These are phyloP conservation scores for Muscicapa adusta DNA, from an alignment of 2,113 vertebrate genomes.

Conservation along the genomic window DNA sequence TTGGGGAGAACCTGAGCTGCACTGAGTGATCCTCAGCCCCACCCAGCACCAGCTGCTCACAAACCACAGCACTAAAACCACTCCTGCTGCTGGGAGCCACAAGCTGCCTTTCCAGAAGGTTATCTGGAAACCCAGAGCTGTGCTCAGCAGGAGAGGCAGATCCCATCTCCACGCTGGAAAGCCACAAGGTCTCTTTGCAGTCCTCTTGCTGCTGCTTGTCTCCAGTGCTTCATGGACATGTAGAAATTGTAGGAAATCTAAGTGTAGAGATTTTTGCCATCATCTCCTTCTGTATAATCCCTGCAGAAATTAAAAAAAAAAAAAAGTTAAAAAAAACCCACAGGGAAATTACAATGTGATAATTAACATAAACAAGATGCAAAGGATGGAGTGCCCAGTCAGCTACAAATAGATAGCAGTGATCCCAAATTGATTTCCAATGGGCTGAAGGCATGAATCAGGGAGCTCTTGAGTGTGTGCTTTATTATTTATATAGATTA, in stretches of 20 bases:
- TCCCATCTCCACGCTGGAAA: rapidly evolving
- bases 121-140: background rate
- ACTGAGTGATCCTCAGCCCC: rapidly evolving
- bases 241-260: background rate
- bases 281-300: background rate
- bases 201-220: background rate
- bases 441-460: background rate
- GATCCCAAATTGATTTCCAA: background rate
- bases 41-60: background rate
- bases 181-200: background rate
- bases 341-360: background rate
- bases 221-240: background rate
- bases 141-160: background rate
- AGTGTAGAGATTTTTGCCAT: background rate
- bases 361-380: background rate
- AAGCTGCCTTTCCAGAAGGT: rapidly evolving
- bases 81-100: background rate
- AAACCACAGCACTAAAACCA: background rate
- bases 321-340: background rate
- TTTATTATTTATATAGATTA: background rate
- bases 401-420: background rate
- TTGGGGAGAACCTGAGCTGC: background rate
- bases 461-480: background rate
- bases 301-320: background rate
- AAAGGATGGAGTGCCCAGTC: background rate